Conservation (phyloP, 2,888 invertebrate genomes). For the Uloborus plumipes region DNA sequence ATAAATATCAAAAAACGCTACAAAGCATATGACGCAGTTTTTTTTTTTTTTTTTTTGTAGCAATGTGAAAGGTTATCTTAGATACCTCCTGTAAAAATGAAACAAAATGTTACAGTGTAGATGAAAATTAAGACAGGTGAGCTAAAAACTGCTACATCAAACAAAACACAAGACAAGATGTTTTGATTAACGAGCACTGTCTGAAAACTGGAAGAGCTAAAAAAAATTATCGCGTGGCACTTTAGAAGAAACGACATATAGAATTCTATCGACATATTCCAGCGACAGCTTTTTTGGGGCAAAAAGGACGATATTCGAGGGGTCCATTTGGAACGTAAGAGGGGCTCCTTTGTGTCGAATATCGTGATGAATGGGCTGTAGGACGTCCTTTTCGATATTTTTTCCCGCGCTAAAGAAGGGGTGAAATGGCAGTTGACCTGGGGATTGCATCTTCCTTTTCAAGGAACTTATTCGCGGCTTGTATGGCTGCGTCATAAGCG, state of each 20-base stretch:
- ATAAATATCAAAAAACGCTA: too few species aligned
- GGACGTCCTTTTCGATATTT: constrained; percentile 41
- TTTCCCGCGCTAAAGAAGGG: constrained; percentile 12
- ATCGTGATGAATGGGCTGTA: constrained; percentile 35
- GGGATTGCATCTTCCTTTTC: constrained; percentile 9
- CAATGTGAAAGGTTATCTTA: too few species aligned
- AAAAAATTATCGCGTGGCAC: too few species aligned
- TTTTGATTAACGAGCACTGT: too few species aligned
- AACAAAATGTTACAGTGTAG: neutral
- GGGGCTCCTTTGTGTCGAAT: constrained; percentile 25
- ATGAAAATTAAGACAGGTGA: neutral
- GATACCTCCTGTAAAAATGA: neutral
- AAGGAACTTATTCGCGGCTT: too few species aligned
- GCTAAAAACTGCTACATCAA: too few species aligned
- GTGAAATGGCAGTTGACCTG: constrained; percentile 37
- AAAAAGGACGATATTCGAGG: constrained; percentile 65
- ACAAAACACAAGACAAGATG: too few species aligned
- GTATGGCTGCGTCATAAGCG: neutral
- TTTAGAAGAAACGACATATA: constrained; percentile 28
- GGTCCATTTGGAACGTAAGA: constrained; percentile 66
- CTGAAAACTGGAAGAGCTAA: too few species aligned
- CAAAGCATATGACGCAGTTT: too few species aligned
- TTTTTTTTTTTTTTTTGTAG: too few species aligned
- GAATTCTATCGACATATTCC: constrained; percentile 67
- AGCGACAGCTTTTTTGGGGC: constrained; percentile 58